These are phyloP conservation scores for Epizoanthus illoricatus DNA, from an alignment of 92 coral and sea anemone species.

Conservation along the genomic window DNA sequence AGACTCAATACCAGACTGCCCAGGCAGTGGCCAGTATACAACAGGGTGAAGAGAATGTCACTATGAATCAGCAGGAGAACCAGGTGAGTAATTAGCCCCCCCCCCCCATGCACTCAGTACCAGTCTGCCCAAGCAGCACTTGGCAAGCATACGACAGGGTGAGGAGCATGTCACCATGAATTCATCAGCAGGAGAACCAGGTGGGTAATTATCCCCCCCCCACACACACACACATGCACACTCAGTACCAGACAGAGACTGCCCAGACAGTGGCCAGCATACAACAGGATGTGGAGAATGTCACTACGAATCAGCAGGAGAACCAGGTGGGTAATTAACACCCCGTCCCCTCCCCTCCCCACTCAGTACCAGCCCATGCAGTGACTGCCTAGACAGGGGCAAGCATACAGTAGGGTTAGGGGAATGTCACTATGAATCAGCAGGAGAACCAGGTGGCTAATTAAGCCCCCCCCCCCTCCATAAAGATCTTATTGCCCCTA, in stretches of 20 bases:
- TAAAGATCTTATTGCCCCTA: not conserved
- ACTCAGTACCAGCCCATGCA: slow-evolving; percentile 56
- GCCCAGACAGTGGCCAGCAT: slow-evolving; percentile 82
- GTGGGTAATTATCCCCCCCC: not conserved
- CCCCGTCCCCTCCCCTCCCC: slow-evolving; percentile 16
- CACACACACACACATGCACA: slow-evolving; percentile 61
- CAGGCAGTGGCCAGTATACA: slow-evolving; percentile 84
- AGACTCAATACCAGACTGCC: slow-evolving; percentile 65
- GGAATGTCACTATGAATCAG: slow-evolving; percentile 29
- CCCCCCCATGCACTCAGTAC: slow-evolving; percentile 44
- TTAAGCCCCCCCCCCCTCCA: slow-evolving; percentile 39
- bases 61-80: slow-evolving; percentile 47
- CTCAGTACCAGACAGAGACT: slow-evolving; percentile 47
- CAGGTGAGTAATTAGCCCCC: slow-evolving; percentile 13
- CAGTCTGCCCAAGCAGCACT: slow-evolving; percentile 64
- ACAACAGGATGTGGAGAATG: slow-evolving; percentile 53
- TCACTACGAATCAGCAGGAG: slow-evolving; percentile 41
- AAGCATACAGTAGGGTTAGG: slow-evolving; percentile 62
- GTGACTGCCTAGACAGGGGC: slow-evolving; percentile 75
- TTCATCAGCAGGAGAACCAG: slow-evolving; percentile 48
- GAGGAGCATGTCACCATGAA: slow-evolving; percentile 33
- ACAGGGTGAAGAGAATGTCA: slow-evolving; percentile 38
- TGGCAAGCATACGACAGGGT: slow-evolving; percentile 73
- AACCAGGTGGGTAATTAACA: slow-evolving; percentile 24
- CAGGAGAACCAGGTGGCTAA: slow-evolving; percentile 44